Conservation (phyloP, 2,888 invertebrate genomes). For the Harmothoe impar region DNA sequence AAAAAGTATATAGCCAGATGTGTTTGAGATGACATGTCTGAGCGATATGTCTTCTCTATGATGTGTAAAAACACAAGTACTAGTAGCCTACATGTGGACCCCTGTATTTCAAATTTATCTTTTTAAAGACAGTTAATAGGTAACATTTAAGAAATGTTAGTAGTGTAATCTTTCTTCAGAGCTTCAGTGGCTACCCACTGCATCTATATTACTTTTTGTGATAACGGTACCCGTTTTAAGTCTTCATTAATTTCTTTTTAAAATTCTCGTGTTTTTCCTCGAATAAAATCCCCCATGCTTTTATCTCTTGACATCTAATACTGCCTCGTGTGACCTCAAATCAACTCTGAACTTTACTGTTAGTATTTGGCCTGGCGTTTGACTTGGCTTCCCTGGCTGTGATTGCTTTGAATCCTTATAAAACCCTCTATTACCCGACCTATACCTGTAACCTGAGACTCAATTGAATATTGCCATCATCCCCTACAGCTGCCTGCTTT, state of each 20-base stretch:
- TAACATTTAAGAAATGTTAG: too few species aligned
- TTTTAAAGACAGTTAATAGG: not conserved
- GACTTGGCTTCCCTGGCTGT: not conserved
- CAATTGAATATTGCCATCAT: slow-evolving; percentile 11
- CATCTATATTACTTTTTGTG: too few species aligned
- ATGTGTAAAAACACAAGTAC: not conserved
- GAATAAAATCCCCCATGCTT: not conserved
- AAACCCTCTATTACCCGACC: not conserved
- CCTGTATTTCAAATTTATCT: not conserved
- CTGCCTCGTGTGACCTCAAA: not conserved
- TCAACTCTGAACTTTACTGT: slow-evolving; percentile 17
- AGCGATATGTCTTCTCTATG: not conserved
- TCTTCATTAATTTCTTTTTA: not conserved
- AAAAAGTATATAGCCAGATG: slow-evolving; percentile 10
- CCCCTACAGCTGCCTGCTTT: not conserved
- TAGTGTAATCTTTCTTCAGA: too few species aligned
- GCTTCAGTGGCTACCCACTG: too few species aligned
- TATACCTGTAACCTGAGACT: not conserved
- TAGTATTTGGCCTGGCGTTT: not conserved
- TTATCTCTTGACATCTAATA: slow-evolving; percentile 29
- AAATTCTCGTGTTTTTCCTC: not conserved
- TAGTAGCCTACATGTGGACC: not conserved
- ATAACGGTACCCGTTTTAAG: not conserved
- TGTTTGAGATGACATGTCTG: not conserved
- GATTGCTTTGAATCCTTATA: slow-evolving; percentile 21